Conservation (phyloP, 1,140 invertebrate genomes). For the Belonocnema kinseyi region DNA sequence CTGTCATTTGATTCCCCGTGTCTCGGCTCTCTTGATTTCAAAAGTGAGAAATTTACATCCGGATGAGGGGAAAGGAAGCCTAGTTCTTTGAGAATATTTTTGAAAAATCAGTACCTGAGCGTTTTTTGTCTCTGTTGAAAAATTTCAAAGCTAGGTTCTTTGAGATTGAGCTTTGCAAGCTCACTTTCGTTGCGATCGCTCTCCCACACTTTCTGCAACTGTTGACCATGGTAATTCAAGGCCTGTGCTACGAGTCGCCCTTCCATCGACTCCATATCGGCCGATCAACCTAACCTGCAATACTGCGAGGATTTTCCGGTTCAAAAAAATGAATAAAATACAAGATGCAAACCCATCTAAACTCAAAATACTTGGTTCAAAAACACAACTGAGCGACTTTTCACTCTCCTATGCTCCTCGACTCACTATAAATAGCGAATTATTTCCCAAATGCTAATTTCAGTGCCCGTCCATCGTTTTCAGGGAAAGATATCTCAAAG, state of each 20-base stretch:
- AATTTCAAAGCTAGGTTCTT: slow-evolving; percentile 82
- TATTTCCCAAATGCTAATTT: too few species aligned
- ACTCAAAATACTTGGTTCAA: neutral
- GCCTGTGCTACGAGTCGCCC: slow-evolving; percentile 82
- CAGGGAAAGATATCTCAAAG: too few species aligned
- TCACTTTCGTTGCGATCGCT: slow-evolving; percentile 85
- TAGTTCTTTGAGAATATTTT: too few species aligned
- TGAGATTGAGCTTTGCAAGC: slow-evolving; percentile 80
- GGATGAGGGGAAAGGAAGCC: too few species aligned
- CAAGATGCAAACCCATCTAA: neutral
- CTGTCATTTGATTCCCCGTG: too few species aligned
- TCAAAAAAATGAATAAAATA: slow-evolving; percentile 41
- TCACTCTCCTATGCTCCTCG: neutral
- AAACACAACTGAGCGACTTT: neutral
- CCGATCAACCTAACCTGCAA: slow-evolving; percentile 67
- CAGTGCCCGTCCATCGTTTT: too few species aligned
- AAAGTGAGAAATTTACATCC: too few species aligned
- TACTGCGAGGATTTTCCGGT: slow-evolving; percentile 62
- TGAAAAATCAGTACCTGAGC: slow-evolving; percentile 67
- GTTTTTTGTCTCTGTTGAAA: slow-evolving; percentile 86
- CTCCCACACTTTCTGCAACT: slow-evolving; percentile 90
- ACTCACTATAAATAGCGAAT: neutral
- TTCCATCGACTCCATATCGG: slow-evolving; percentile 77
- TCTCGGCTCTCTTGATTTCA: too few species aligned
- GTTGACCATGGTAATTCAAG: slow-evolving; percentile 89